phyloP scores from a whole-genome alignment of 2,797 vertebrate genomes.

The Hyperoplus lanceolatus region DNA sequence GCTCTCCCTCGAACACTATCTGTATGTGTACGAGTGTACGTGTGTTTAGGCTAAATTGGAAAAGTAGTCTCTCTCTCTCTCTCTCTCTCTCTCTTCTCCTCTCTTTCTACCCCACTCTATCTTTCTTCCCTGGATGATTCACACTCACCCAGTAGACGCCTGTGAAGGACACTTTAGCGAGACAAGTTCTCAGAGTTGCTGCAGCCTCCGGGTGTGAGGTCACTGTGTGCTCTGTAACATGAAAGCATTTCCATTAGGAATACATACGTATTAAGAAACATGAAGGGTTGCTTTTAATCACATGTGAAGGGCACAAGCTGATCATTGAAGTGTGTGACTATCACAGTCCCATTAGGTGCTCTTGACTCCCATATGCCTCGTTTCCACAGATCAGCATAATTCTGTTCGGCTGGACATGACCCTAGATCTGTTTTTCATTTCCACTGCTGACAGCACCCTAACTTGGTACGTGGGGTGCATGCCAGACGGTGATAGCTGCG shows the following conservation, averaged over 20 bases:
- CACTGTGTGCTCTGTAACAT: slow-evolving; percentile 28
- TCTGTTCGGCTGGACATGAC: no score
- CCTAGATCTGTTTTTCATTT: no score
- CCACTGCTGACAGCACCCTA: no score
- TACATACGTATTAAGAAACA: background rate
- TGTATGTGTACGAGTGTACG: no score
- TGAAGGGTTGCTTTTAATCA: slow-evolving; percentile 25
- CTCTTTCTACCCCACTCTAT: background rate
- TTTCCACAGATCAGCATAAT: no score
- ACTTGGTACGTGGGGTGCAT: no score
- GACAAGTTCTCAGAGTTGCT: slow-evolving; percentile 29
- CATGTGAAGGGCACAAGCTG: background rate
- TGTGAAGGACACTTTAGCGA: slow-evolving; percentile 44
- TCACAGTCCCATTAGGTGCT: background rate
- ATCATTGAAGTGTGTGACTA: background rate
- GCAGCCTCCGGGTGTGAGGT: slow-evolving; percentile 28
- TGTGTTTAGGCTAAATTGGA: no score
- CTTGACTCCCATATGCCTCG: background rate
- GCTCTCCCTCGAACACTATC: no score
- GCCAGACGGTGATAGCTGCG: no score
- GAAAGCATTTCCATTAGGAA: slow-evolving; percentile 24
- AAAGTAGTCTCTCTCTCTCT: no score
- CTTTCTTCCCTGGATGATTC: slow-evolving; percentile 28
- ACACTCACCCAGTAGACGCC: slow-evolving; percentile 33
- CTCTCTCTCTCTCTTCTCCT: background rate